phyloP scores from a whole-genome alignment of 2,113 vertebrate genomes.

The Corydoras maculifer region DNA sequence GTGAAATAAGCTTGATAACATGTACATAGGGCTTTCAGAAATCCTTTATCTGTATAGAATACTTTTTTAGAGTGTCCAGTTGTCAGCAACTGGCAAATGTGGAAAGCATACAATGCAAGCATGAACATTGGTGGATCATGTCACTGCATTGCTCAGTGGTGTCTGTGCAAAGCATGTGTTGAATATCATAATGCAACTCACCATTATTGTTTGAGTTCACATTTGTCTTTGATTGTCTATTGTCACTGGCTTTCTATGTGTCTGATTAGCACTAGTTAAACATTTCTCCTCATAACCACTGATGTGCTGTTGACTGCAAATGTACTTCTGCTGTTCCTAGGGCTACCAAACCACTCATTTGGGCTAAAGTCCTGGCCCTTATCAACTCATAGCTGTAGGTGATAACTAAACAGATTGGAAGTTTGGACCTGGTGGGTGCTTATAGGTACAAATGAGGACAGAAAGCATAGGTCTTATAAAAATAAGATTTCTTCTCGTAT shows the following conservation, averaged over 20 bases:
- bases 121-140: slow-evolving; percentile 41
- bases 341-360: slow-evolving; percentile 4
- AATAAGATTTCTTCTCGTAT: slow-evolving; percentile 4
- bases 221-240: slow-evolving; percentile 42
- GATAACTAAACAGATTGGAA: not conserved
- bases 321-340: slow-evolving; percentile 29
- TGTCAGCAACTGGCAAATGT: slow-evolving; percentile 43
- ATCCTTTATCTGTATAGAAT: slow-evolving; percentile 68
- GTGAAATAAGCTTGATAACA: slow-evolving; percentile 49
- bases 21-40: slow-evolving; percentile 59
- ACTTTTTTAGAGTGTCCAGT: slow-evolving; percentile 63
- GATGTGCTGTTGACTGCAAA: slow-evolving; percentile 34
- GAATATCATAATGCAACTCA: slow-evolving; percentile 37
- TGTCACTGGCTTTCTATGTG: slow-evolving; percentile 34
- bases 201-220: slow-evolving; percentile 40
- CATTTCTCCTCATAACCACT: slow-evolving; percentile 33
- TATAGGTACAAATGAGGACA: too few species aligned
- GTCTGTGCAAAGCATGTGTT: slow-evolving; percentile 45
- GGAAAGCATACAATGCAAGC: slow-evolving; percentile 44
- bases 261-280: slow-evolving; percentile 38
- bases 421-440: not conserved
- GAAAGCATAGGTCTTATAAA: too few species aligned
- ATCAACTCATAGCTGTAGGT: slow-evolving; percentile 3
- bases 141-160: slow-evolving; percentile 51
- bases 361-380: slow-evolving; percentile 17